Percentiles rank a stretch among this genome's conserved stretches.
Conservation (phyloP, 30 jellyfish, hydroid and myxozoan genomes). For the Chrysaora quinquecirrha region DNA sequence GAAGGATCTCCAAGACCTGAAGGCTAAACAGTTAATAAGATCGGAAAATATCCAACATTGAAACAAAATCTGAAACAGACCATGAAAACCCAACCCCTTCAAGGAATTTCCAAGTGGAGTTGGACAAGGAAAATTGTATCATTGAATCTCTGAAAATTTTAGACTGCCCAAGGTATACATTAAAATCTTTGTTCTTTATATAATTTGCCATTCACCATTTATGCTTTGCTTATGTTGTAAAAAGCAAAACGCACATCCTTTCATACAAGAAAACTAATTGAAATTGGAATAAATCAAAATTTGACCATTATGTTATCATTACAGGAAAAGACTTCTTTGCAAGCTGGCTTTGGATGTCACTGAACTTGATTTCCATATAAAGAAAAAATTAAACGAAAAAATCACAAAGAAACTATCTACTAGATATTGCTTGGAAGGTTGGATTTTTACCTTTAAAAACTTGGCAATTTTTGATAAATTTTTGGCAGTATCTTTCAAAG, state of each 20-base stretch:
- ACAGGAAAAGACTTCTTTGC: constrained; percentile 29
- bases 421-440: constrained; percentile 23
- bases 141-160: not conserved
- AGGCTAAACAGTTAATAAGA: constrained; percentile 14
- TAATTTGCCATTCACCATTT: not conserved
- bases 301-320: not conserved
- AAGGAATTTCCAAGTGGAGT: not conserved
- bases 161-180: constrained; percentile 15
- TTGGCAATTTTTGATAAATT: too few relatives aligned
- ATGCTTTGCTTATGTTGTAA: not conserved
- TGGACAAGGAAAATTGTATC: not conserved
- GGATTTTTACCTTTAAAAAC: too few relatives aligned
- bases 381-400: not conserved
- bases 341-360: constrained; percentile 21
- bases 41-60: constrained; percentile 8
- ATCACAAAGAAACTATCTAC: constrained; percentile 7
- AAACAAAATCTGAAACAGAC: too few relatives aligned
- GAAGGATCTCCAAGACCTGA: constrained; percentile 4
- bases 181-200: not conserved
- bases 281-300: not conserved
- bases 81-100: too few relatives aligned
- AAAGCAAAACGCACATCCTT: not conserved
- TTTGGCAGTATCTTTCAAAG: too few relatives aligned
- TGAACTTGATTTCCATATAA: constrained; percentile 5
- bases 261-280: not conserved